Conservation (phyloP, 53 echinoderm and acorn worm genomes). For the Hippasteria phrygiana region DNA sequence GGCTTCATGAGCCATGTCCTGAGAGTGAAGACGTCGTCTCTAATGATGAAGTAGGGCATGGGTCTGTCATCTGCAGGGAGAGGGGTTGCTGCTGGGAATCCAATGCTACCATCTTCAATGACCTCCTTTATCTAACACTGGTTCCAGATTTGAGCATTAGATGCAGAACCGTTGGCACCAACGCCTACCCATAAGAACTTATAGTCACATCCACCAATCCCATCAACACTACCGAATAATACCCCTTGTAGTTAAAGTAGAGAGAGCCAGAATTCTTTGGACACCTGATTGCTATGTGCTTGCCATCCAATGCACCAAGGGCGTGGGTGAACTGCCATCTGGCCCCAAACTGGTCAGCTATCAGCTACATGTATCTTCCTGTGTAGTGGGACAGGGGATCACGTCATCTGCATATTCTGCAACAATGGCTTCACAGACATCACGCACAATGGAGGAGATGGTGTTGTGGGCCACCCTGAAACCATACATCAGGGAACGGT, state of each 20-base stretch:
- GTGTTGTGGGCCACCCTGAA: constrained; percentile 68
- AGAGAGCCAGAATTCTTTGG: background rate
- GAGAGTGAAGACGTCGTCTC: background rate
- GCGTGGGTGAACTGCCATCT: constrained; percentile 63
- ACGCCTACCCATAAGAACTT: constrained; percentile 63
- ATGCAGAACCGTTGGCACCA: too few species aligned
- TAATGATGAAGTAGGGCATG: background rate
- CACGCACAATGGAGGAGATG: constrained; percentile 47
- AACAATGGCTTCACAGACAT: constrained; percentile 63
- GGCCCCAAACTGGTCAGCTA: constrained; percentile 48
- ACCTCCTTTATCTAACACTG: background rate
- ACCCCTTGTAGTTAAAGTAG: constrained; percentile 67
- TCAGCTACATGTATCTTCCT: constrained; percentile 22
- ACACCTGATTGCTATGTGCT: constrained; percentile 17
- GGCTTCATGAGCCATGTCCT: background rate
- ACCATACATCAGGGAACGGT: constrained; percentile 48
- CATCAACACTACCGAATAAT: constrained; percentile 54
- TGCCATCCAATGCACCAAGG: constrained; percentile 59
- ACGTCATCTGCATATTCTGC: constrained; percentile 56
- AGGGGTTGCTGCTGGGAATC: background rate
- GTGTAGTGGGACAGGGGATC: background rate
- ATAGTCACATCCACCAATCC: constrained; percentile 69
- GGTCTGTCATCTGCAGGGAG: background rate
- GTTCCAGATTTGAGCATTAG: constrained; percentile 5
- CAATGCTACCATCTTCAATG: background rate